Conservation (phyloP, 2,113 vertebrate genomes). For the Rhadina sibilatrix region DNA sequence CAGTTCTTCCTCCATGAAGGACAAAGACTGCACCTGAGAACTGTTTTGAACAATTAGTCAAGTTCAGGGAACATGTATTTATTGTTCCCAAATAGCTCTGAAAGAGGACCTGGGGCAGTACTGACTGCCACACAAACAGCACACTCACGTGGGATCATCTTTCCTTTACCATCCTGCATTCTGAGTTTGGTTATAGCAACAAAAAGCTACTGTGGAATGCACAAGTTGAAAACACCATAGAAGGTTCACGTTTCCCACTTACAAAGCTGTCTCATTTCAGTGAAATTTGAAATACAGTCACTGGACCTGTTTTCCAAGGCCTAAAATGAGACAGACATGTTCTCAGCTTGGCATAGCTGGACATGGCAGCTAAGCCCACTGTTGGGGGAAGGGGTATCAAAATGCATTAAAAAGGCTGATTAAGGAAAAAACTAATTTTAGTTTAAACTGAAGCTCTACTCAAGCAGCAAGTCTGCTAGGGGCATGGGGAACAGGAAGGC, state of each 20-base stretch:
- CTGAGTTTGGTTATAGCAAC: neutral
- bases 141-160: neutral
- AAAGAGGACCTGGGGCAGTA: neutral
- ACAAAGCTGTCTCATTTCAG: neutral
- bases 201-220: fast-evolving
- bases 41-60: too few species aligned
- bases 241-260: neutral
- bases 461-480: neutral
- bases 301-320: neutral
- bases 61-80: neutral
- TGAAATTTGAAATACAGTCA: neutral
- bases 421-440: neutral
- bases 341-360: neutral
- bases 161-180: neutral
- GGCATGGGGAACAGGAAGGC: neutral
- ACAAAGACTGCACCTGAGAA: too few species aligned
- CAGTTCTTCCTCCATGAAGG: too few species aligned
- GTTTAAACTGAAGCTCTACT: neutral
- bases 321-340: fast-evolving
- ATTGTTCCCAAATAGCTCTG: neutral
- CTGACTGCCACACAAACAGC: neutral
- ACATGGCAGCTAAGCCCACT: neutral
- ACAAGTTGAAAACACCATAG: neutral
- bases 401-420: neutral
- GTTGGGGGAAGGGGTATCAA: neutral